Percentiles rank a stretch among this genome's conserved stretches.
These are phyloP conservation scores for Tringa solitaria DNA, from an alignment of 2,113 vertebrate species.

Conservation along the genomic window DNA sequence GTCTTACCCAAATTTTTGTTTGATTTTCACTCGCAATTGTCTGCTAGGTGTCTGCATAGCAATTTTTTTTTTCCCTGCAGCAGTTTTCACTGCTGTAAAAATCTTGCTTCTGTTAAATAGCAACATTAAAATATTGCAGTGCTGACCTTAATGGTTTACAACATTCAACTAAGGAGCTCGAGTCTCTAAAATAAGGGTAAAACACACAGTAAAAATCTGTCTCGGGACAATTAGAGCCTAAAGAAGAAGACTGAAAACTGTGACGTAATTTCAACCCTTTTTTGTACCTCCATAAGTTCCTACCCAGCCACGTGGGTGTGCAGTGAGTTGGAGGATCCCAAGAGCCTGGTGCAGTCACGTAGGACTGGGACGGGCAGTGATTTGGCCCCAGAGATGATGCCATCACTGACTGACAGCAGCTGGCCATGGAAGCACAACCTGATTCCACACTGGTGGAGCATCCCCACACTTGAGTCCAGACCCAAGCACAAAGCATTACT, in stretches of 20 bases:
- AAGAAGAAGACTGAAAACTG: neutral
- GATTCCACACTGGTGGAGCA: neutral
- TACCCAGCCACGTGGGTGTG: rapidly evolving
- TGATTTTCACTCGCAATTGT: constrained; percentile 23
- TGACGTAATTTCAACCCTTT: neutral
- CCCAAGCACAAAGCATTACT: neutral
- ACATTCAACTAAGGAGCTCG: neutral
- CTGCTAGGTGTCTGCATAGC: neutral
- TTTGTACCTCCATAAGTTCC: neutral
- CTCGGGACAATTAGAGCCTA: neutral
- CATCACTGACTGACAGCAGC: neutral
- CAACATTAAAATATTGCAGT: neutral
- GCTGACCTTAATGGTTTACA: constrained; percentile 46
- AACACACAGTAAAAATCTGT: neutral
- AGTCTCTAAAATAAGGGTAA: constrained; percentile 17
- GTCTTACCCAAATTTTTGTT: constrained; percentile 55
- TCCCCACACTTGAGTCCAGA: rapidly evolving
- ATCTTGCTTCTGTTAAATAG: constrained; percentile 29
- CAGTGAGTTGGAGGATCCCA: rapidly evolving
- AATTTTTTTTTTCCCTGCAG: neutral
- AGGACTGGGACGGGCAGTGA: neutral
- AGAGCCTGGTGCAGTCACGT: too few relatives aligned
- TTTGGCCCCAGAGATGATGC: neutral
- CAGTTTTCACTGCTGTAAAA: neutral
- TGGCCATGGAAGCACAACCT: neutral